These are phyloP conservation scores for Nebria salina DNA, from an alignment of 2,888 invertebrate species.

Conservation along the genomic window DNA sequence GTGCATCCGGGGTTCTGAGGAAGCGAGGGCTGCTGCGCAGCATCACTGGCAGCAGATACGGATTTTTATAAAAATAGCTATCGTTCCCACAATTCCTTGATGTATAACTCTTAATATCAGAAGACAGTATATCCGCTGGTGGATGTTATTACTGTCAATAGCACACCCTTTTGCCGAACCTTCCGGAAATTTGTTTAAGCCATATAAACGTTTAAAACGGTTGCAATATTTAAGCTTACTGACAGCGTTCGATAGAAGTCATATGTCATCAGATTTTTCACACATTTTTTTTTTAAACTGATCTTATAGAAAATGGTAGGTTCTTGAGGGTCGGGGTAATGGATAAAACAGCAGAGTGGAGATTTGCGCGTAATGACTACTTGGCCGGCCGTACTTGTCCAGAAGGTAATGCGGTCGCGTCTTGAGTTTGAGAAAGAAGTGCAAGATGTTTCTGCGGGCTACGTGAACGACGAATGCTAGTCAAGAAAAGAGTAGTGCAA, in stretches of 20 bases:
- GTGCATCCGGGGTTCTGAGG: background rate
- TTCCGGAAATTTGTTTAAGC: slow-evolving; percentile 47
- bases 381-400: slow-evolving; percentile 26
- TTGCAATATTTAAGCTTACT: slow-evolving; percentile 40
- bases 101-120: slow-evolving; percentile 45
- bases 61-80: slow-evolving; percentile 23
- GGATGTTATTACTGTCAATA: slow-evolving; percentile 47
- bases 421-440: slow-evolving; percentile 2
- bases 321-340: background rate
- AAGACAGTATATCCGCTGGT: slow-evolving; percentile 38
- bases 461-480: slow-evolving; percentile 19
- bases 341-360: background rate
- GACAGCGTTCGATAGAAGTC: slow-evolving; percentile 46
- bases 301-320: background rate
- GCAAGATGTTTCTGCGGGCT: slow-evolving; percentile 12
- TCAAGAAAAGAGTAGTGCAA: slow-evolving; percentile 52
- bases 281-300: background rate
- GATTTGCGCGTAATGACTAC: slow-evolving; percentile 36
- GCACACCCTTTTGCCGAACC: slow-evolving; percentile 28
- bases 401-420: slow-evolving; percentile 21
- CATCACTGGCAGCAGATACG: background rate
- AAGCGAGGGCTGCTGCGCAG: background rate
- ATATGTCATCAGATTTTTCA: slow-evolving; percentile 43
- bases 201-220: slow-evolving; percentile 43
- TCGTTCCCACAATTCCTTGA: slow-evolving; percentile 25